Evolutionary conservation across 2,113 vertebrate species (phyloP), one percentile per base, ranked within the genome.

Genomic region (Antidorcas marsupialis): DNA sequence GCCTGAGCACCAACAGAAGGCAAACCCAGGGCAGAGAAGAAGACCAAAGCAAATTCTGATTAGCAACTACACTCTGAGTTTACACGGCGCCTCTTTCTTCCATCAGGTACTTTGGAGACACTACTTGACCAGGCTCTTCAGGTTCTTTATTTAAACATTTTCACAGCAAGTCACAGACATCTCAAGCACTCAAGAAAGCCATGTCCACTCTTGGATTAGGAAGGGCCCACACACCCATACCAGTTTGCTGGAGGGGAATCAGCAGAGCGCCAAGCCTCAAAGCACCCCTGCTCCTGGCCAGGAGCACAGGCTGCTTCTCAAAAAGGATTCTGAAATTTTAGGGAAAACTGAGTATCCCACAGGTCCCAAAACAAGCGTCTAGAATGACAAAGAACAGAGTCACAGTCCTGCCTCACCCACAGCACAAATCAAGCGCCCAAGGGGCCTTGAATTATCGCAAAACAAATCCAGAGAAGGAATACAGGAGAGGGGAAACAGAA

Each of bases 341-440:
- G 92, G 81, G 89, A 92, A 95, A 97, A 97, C 36, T 84, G 52
- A 96, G 59, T 78, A n/a, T 81, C 45, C 74, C 87, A 84, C 92
- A 96, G 45, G 78, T 83, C 62, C 53, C 71, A 39, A 93, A 95
- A 59, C 85, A 55, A 96, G 90, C 36, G 12, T 86, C 94, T 27
- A 78, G 90, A 87, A 97, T 91, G 53, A 94, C 92, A 90, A n/a
- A 94, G 67, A 67, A 52, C 0, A 53, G 87, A 98, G 8, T 43
- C 94, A 57, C 0, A 95, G 85, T 47, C 79, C 79, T 47, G 92
- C 59, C 81, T 96, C 67, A 6, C 33, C 53, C 88, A 64, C 27
- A 88, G 13, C 57, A 64, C 67, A 79, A 52, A 89, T 71, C 43
- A 71, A 76, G 55, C 83, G 33, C 55, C 43, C 17, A 15, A 39